Conservation (phyloP, 2,113 vertebrate species). For the Siniperca chuatsi region DNA sequence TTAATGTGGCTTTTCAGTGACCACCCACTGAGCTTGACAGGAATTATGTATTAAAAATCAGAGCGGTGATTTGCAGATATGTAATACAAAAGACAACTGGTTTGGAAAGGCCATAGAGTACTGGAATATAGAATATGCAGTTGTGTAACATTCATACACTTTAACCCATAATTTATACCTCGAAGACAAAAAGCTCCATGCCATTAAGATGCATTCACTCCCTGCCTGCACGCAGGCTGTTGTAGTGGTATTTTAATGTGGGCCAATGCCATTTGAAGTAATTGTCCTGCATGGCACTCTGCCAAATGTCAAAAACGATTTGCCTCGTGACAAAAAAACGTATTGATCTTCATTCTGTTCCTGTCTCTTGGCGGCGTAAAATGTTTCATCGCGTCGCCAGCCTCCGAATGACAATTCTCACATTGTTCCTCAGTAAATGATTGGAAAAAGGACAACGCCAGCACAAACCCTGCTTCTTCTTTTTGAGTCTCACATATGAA, state of each 20-base stretch:
- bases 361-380: constrained; percentile 74
- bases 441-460: constrained; percentile 55
- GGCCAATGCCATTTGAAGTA: constrained; percentile 78
- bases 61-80: constrained; percentile 24
- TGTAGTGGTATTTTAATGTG: constrained; percentile 76
- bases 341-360: constrained; percentile 83
- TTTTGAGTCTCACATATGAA: neutral
- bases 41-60: constrained; percentile 33
- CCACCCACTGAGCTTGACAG: constrained; percentile 16
- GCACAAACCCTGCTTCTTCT: constrained; percentile 30
- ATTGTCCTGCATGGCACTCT: constrained; percentile 79
- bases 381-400: constrained; percentile 70
- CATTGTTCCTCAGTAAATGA: constrained; percentile 67
- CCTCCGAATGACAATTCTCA: constrained; percentile 72
- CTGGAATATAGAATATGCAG: constrained; percentile 14
- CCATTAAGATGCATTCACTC: constrained; percentile 60
- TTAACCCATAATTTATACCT: constrained; percentile 36
- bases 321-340: constrained; percentile 72
- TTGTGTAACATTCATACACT: constrained; percentile 44
- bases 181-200: constrained; percentile 48
- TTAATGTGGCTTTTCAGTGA: constrained; percentile 16
- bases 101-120: constrained; percentile 20
- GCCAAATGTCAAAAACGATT: constrained; percentile 86
- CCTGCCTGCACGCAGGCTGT: constrained; percentile 44
- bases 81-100: constrained; percentile 1